These are phyloP conservation scores for Tetrao urogallus DNA, from an alignment of 2,113 vertebrate genomes.

Conservation along the genomic window DNA sequence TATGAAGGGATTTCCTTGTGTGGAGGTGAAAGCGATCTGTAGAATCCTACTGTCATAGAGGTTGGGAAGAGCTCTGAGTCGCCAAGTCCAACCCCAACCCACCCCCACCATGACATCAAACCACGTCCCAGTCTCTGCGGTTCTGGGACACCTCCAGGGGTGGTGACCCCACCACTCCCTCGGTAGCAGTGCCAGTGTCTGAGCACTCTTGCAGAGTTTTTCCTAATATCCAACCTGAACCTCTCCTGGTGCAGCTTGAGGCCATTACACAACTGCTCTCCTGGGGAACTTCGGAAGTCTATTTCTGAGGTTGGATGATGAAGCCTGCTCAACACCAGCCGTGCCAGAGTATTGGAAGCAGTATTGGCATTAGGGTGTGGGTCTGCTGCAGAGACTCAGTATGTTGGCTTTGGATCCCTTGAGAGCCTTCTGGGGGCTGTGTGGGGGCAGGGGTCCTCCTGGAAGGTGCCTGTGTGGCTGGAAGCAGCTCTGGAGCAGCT, in stretches of 20 bases:
- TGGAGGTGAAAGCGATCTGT: background rate
- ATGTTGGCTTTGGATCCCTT: background rate
- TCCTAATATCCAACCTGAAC: too few relatives aligned
- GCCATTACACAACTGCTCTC: background rate
- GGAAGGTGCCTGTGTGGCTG: fast-evolving
- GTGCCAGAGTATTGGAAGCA: background rate
- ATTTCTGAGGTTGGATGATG: background rate
- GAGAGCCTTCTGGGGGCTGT: background rate
- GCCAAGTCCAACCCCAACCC: too few relatives aligned
- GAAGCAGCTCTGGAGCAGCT: background rate
- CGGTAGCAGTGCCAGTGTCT: too few relatives aligned
- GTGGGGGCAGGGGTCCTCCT: background rate
- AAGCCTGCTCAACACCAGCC: background rate
- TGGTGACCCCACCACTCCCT: too few relatives aligned
- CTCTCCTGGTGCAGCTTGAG: too few relatives aligned
- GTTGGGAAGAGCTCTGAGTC: too few relatives aligned
- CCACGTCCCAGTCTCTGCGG: too few relatives aligned
- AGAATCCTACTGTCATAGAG: background rate
- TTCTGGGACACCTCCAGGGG: too few relatives aligned
- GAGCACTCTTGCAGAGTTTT: too few relatives aligned
- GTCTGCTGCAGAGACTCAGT: background rate
- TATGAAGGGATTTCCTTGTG: background rate
- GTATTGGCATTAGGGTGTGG: background rate
- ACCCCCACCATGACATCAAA: too few relatives aligned
- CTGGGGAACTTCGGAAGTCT: background rate